A percentile compares a stretch with the other conserved stretches of the same genome.
Evolutionary conservation across 2,888 invertebrate species (phyloP).

Genomic region (Lomographa bimaculata): DNA sequence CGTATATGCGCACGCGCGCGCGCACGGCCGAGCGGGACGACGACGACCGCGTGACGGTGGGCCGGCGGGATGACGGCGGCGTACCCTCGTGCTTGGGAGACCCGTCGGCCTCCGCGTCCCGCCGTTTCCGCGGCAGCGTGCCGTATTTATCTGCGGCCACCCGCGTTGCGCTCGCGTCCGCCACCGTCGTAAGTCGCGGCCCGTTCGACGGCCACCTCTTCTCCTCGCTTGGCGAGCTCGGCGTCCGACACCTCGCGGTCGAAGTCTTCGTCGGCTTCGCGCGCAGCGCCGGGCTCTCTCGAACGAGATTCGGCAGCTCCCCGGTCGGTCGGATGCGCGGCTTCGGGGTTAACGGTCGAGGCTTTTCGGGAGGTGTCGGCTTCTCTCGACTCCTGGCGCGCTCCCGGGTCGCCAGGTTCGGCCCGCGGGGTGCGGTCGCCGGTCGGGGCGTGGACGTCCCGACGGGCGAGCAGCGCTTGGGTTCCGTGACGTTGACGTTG

Average conservation of each 20-base stretch:
- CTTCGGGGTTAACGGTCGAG: slow-evolving; percentile 74
- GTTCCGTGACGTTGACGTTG: slow-evolving; percentile 83
- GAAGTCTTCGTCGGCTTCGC: slow-evolving; percentile 82
- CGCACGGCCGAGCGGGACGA: slow-evolving; percentile 68
- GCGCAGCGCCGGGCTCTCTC: slow-evolving; percentile 71
- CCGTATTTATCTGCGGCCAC: slow-evolving; percentile 88
- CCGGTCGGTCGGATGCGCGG: slow-evolving; percentile 76
- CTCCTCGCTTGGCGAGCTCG: slow-evolving; percentile 86
- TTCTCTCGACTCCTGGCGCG: slow-evolving; percentile 85
- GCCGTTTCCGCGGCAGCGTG: slow-evolving; percentile 89
- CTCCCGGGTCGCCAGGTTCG: slow-evolving; percentile 80
- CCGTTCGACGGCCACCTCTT: slow-evolving; percentile 87
- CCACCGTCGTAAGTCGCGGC: slow-evolving; percentile 57
- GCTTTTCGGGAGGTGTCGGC: slow-evolving; percentile 75
- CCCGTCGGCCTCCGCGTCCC: slow-evolving; percentile 84
- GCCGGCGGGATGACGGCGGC: slow-evolving; percentile 63
- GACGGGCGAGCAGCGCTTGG: slow-evolving; percentile 75
- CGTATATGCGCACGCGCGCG: slow-evolving; percentile 87
- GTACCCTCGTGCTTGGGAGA: slow-evolving; percentile 71
- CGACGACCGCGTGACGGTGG: slow-evolving; percentile 65
- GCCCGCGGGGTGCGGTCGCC: slow-evolving; percentile 73
- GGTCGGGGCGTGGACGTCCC: slow-evolving; percentile 80
- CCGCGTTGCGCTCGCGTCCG: slow-evolving; percentile 62
- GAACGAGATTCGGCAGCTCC: slow-evolving; percentile 79
- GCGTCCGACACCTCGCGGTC: slow-evolving; percentile 83